Evolutionary conservation across 2,113 vertebrate species (phyloP).

Genomic region (Paraplagusia blochii): DNA sequence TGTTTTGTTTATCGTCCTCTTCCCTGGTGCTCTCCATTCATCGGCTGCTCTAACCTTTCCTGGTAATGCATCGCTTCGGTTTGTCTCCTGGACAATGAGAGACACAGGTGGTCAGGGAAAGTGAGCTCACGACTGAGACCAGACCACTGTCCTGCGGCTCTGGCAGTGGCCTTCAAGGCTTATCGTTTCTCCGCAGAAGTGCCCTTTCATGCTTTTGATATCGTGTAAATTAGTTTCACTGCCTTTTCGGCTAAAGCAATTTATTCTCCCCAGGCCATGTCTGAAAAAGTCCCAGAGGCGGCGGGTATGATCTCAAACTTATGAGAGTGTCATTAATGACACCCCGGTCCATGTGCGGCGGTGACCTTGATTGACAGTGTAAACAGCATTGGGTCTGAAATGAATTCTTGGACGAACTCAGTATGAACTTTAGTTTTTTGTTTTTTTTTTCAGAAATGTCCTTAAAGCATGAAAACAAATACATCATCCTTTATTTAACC

Average conservation of each 20-base stretch:
- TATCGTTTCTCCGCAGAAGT: slow-evolving; percentile 73
- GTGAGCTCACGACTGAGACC: slow-evolving; percentile 46
- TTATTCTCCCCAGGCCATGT: slow-evolving; percentile 30
- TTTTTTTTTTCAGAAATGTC: no score
- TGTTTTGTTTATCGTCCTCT: slow-evolving; percentile 46
- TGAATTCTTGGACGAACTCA: not conserved
- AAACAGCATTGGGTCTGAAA: not conserved
- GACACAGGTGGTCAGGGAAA: slow-evolving; percentile 65
- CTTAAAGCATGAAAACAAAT: no score
- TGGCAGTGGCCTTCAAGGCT: slow-evolving; percentile 62
- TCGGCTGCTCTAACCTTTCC: slow-evolving; percentile 45
- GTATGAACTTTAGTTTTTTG: no score
- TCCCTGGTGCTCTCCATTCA: slow-evolving; percentile 50
- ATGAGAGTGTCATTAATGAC: slow-evolving; percentile 36
- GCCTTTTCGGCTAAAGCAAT: slow-evolving; percentile 55
- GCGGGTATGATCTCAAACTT: slow-evolving; percentile 48
- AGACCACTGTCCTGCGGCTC: slow-evolving; percentile 45
- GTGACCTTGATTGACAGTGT: slow-evolving; percentile 33
- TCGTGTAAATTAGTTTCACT: slow-evolving; percentile 66
- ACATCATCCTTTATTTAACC: no score
- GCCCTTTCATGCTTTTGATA: slow-evolving; percentile 73
- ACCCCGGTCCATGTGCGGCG: slow-evolving; percentile 10
- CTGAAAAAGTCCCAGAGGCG: slow-evolving; percentile 43
- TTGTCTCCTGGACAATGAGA: slow-evolving; percentile 51
- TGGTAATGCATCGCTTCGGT: slow-evolving; percentile 41